A percentile compares a stretch with the other conserved stretches of the same genome.
Conservation (phyloP, 2,888 invertebrate genomes). For the Epistrophe grossulariae region DNA sequence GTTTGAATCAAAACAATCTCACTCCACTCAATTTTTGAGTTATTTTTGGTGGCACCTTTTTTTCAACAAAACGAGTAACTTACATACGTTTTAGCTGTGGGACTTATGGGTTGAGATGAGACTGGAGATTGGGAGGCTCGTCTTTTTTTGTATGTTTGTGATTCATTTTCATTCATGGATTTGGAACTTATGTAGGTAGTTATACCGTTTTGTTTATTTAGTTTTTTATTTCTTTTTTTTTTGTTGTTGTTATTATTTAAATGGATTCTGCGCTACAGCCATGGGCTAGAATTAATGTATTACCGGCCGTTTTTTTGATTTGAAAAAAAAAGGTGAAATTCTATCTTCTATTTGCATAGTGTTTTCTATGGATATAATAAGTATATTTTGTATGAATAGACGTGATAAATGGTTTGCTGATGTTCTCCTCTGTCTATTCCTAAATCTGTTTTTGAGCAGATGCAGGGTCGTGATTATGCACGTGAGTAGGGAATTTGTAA, state of each 20-base stretch:
- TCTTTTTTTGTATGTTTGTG: constrained; percentile 33
- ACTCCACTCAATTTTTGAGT: constrained; percentile 51
- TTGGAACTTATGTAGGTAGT: constrained; percentile 36
- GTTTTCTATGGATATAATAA: constrained; percentile 21
- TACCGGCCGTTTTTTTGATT: constrained; percentile 50
- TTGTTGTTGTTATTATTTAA: constrained; percentile 8
- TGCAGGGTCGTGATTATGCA: constrained; percentile 61
- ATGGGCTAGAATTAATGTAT: constrained; percentile 75
- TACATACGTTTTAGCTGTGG: background rate
- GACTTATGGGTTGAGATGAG: constrained; percentile 3
- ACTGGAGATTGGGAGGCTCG: constrained; percentile 21
- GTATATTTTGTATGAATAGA: constrained; percentile 51
- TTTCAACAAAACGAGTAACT: background rate
- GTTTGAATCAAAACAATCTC: constrained; percentile 22
- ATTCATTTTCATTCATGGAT: constrained; percentile 67
- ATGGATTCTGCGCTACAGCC: constrained; percentile 71
- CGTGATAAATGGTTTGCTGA: constrained; percentile 36
- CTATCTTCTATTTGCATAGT: constrained; percentile 71
- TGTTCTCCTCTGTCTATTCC: background rate
- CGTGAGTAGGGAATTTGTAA: constrained; percentile 56
- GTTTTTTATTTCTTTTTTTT: constrained; percentile 36
- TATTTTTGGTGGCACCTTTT: constrained; percentile 69
- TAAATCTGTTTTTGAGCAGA: constrained; percentile 38
- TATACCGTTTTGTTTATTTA: constrained; percentile 55
- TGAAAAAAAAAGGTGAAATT: constrained; percentile 61